Percentiles rank a stretch among this genome's conserved stretches.
Evolutionary conservation across 2,888 invertebrate species (phyloP).

Genomic region (Philereme transversata): DNA sequence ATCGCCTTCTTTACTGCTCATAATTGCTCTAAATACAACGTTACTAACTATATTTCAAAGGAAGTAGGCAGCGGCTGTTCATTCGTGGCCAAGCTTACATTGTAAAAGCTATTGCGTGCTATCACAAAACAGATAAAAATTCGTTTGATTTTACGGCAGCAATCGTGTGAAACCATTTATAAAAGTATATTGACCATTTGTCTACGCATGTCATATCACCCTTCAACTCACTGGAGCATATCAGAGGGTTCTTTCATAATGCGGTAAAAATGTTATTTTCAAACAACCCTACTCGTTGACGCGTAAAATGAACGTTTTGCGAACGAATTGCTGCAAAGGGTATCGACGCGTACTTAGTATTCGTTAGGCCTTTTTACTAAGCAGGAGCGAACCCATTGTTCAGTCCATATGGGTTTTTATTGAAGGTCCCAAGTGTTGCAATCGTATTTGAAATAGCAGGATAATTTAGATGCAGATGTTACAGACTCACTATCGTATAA

Average conservation of each 20-base stretch:
- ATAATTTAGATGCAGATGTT: not conserved
- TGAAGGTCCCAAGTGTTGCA: constrained; percentile 10
- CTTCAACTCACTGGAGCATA: constrained; percentile 56
- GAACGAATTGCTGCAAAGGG: constrained; percentile 31
- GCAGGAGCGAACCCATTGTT: constrained; percentile 20
- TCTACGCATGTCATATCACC: constrained; percentile 57
- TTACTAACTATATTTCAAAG: constrained; percentile 16
- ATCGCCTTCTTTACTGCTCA: constrained; percentile 62
- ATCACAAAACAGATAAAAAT: not conserved
- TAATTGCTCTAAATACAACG: constrained; percentile 56
- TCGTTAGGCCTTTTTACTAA: constrained; percentile 34
- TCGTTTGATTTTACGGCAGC: constrained; percentile 24
- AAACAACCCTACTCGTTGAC: constrained; percentile 62
- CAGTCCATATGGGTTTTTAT: constrained; percentile 11
- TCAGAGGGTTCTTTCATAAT: constrained; percentile 65
- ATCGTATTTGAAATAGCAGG: constrained; percentile 4
- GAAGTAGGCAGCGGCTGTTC: constrained; percentile 8
- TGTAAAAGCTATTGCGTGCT: not conserved
- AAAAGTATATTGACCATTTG: constrained; percentile 53
- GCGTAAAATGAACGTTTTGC: constrained; percentile 68
- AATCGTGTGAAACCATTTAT: constrained; percentile 53
- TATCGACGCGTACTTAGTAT: constrained; percentile 37
- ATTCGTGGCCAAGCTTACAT: not conserved
- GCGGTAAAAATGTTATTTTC: constrained; percentile 70
- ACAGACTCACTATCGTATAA: constrained; percentile 4